These are phyloP conservation scores for Sipha flava DNA, from an alignment of 1,140 invertebrate genomes.

Conservation along the genomic window DNA sequence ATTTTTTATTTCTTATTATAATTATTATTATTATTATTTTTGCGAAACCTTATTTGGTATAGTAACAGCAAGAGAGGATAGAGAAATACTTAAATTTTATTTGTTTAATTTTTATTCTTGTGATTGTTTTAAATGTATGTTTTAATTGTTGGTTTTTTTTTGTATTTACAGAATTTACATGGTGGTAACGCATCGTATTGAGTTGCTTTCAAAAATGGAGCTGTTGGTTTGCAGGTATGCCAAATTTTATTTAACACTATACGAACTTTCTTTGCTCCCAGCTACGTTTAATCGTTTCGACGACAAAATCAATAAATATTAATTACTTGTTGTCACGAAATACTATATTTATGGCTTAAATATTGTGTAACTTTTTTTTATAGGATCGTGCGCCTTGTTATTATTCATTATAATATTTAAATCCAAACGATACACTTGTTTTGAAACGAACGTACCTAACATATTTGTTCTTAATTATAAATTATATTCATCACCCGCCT, in stretches of 20 bases:
- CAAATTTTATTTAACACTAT: not conserved
- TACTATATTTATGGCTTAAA: not conserved
- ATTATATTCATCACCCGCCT: no score
- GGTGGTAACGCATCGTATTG: not conserved
- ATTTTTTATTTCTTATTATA: not conserved
- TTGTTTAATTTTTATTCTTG: not conserved
- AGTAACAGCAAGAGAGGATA: no score
- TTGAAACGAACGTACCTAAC: no score
- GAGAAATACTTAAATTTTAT: no score
- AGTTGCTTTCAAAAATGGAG: constrained; percentile 24
- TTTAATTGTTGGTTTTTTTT: not conserved
- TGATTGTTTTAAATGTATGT: not conserved
- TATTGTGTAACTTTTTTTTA: not conserved
- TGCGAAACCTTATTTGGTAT: not conserved
- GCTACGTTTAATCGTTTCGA: no score
- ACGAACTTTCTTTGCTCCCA: not conserved
- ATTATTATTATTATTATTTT: not conserved
- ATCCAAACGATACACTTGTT: no score
- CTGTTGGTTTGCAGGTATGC: constrained; percentile 27
- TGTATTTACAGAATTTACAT: not conserved
- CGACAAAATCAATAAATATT: not conserved
- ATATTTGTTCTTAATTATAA: no score
- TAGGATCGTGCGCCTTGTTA: not conserved
- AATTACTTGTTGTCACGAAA: not conserved
- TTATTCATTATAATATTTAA: not conserved